phyloP scores from a whole-genome alignment of 2,113 vertebrate species.

The Myotis yumanensis region DNA sequence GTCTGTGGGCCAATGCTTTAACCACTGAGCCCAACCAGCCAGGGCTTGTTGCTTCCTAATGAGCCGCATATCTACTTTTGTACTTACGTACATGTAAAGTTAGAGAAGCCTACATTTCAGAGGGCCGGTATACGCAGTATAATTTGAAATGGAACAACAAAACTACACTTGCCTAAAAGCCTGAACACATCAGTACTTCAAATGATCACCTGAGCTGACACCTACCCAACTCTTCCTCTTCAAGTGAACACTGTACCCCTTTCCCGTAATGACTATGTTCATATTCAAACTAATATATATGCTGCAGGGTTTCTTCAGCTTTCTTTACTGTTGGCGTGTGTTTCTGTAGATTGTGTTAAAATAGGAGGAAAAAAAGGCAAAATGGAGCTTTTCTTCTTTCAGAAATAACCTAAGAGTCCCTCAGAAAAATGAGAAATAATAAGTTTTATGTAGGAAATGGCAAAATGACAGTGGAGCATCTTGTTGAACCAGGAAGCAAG shows the following conservation, averaged over 20 bases:
- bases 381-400: not conserved
- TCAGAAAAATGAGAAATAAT: not conserved
- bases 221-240: not conserved
- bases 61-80: not conserved
- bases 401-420: not conserved
- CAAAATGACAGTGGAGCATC: not conserved
- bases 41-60: not conserved
- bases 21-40: not conserved
- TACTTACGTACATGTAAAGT: not conserved
- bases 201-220: not conserved
- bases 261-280: slow-evolving; percentile 30
- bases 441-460: not conserved
- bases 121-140: not conserved
- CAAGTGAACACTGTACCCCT: not conserved
- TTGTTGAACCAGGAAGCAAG: not conserved
- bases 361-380: not conserved
- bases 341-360: slow-evolving; percentile 54
- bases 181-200: not conserved
- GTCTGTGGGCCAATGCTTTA: too few relatives aligned
- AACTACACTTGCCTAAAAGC: not conserved
- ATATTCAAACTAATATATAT: not conserved
- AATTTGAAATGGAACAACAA: not conserved
- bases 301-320: not conserved
- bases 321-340: not conserved
- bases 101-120: not conserved